phyloP scores from a whole-genome alignment of 2,888 invertebrate genomes.

The Cylloceria caligata region DNA sequence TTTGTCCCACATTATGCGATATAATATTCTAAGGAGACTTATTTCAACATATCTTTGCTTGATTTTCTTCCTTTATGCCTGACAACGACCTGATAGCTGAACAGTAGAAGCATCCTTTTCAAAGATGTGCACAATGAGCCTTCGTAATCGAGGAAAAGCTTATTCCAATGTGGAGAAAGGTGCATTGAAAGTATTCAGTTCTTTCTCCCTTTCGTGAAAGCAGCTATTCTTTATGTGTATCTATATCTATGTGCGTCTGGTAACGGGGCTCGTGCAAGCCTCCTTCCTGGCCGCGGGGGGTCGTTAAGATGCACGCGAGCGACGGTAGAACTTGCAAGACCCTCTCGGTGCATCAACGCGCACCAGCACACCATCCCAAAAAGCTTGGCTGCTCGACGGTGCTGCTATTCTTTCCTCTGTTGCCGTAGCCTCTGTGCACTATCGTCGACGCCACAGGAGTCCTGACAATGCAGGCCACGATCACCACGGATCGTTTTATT shows the following conservation, averaged over 20 bases:
- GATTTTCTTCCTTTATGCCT: constrained; percentile 27
- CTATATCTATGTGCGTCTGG: constrained; percentile 40
- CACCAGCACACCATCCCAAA: constrained; percentile 25
- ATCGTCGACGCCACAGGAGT: constrained; percentile 61
- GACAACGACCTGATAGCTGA: constrained; percentile 49
- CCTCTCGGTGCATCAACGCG: constrained; percentile 30
- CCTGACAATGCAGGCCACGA: constrained; percentile 73
- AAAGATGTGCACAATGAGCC: constrained; percentile 45
- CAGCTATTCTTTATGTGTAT: constrained; percentile 30
- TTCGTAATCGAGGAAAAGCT: constrained; percentile 61
- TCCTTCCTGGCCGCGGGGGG: constrained; percentile 61
- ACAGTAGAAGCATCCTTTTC: constrained; percentile 43
- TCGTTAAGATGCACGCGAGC: constrained; percentile 60
- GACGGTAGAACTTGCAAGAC: constrained; percentile 31
- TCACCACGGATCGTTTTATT: constrained; percentile 79
- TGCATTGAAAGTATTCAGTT: constrained; percentile 52
- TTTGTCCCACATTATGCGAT: background rate
- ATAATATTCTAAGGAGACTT: constrained; percentile 28
- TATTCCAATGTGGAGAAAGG: constrained; percentile 51
- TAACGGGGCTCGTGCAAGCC: constrained; percentile 42
- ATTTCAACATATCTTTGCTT: background rate
- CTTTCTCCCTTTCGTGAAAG: constrained; percentile 13
- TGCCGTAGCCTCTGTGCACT: constrained; percentile 19
- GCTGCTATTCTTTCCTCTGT: background rate
- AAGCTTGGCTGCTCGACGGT: constrained; percentile 45